A percentile compares a stretch with the other conserved stretches of the same genome.
Conservation (phyloP, 2,113 vertebrate genomes). For the Gallinago paraguaiae region DNA sequence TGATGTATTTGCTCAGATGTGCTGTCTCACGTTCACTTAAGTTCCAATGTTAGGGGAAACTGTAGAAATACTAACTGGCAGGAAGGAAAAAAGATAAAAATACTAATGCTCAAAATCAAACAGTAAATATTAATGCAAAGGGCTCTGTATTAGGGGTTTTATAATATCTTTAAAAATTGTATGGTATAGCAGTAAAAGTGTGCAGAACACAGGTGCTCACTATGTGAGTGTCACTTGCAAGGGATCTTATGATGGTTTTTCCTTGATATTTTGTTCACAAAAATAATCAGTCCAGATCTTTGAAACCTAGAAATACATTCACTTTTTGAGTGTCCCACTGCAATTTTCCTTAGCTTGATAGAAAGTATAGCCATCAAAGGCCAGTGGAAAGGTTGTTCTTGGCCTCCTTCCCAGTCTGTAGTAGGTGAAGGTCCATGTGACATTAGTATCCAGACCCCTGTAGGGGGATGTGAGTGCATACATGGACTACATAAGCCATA, state of each 20-base stretch:
- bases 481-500: slow-evolving; percentile 3
- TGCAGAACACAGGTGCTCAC: neutral
- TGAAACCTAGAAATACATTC: neutral
- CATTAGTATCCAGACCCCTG: slow-evolving; percentile 30
- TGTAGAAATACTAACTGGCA: neutral
- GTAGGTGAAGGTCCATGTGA: slow-evolving; percentile 40
- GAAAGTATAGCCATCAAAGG: slow-evolving; percentile 51
- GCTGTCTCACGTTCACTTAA: neutral
- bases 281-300: neutral
- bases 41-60: neutral
- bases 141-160: neutral
- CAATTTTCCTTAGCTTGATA: slow-evolving; percentile 32
- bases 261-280: neutral
- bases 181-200: neutral
- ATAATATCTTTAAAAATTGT: neutral
- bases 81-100: neutral
- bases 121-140: neutral
- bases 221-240: neutral
- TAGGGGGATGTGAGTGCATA: slow-evolving; percentile 11
- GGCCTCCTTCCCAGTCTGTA: slow-evolving; percentile 37
- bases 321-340: slow-evolving; percentile 18
- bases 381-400: slow-evolving; percentile 59
- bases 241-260: neutral
- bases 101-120: neutral
- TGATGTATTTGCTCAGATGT: neutral